Conservation (phyloP, 2,888 invertebrate genomes). For the Noctuana brunneofusca region DNA sequence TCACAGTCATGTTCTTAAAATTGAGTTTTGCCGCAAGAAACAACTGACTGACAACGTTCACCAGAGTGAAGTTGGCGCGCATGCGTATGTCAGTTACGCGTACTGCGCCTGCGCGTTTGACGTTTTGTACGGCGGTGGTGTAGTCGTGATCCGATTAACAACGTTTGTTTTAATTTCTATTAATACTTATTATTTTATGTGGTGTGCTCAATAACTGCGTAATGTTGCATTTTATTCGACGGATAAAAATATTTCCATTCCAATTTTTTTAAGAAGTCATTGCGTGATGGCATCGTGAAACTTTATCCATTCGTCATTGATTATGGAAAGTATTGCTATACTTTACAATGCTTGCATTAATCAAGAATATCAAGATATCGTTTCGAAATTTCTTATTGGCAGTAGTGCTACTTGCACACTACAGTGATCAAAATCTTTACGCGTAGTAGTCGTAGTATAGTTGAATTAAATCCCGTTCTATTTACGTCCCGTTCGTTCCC, state of each 20-base stretch:
- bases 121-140: slow-evolving; percentile 81
- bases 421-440: slow-evolving; percentile 51
- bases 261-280: not conserved
- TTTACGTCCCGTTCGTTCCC: slow-evolving; percentile 73
- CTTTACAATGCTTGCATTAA: slow-evolving; percentile 36
- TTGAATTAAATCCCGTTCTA: slow-evolving; percentile 69
- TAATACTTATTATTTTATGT: slow-evolving; percentile 40
- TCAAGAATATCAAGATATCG: slow-evolving; percentile 7
- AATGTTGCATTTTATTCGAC: slow-evolving; percentile 63
- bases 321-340: slow-evolving; percentile 50
- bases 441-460: slow-evolving; percentile 60
- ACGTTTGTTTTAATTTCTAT: slow-evolving; percentile 70
- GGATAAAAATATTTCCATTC: slow-evolving; percentile 12
- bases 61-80: slow-evolving; percentile 72
- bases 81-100: slow-evolving; percentile 77
- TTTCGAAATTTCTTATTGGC: slow-evolving; percentile 14
- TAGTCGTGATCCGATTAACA: slow-evolving; percentile 82
- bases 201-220: slow-evolving; percentile 39
- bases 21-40: slow-evolving; percentile 41
- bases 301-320: slow-evolving; percentile 49
- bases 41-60: slow-evolving; percentile 54
- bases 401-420: too few species aligned
- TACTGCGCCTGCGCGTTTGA: slow-evolving; percentile 81
- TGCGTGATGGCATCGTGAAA: slow-evolving; percentile 34
- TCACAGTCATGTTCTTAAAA: slow-evolving; percentile 28